These are phyloP conservation scores for Drosophila mauritiana DNA, from an alignment of 1,140 invertebrate genomes.

Conservation along the genomic window DNA sequence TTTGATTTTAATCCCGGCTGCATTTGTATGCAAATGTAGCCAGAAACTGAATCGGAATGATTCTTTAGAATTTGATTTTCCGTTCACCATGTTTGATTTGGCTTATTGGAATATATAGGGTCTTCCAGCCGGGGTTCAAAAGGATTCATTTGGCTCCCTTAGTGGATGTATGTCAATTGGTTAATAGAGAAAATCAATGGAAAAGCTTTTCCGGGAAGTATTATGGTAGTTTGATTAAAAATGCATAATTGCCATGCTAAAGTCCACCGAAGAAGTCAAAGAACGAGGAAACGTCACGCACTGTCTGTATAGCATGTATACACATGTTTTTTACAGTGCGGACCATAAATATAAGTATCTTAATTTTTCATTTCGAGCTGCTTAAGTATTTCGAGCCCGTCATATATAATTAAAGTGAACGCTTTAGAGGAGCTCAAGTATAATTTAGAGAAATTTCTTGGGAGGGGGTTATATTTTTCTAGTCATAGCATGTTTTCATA, in stretches of 20 bases:
- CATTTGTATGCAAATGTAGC: conserved; percentile 58
- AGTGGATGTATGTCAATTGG: conserved; percentile 58
- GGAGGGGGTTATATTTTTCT: too few species aligned
- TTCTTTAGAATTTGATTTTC: conserved; percentile 50
- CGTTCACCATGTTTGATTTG: conserved; percentile 37
- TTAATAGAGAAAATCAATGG: conserved; percentile 64
- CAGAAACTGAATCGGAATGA: conserved; percentile 31
- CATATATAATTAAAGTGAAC: conserved; percentile 10
- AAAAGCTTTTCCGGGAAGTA: conserved; percentile 62
- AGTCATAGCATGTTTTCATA: too few species aligned
- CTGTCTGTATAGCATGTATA: conserved; percentile 57
- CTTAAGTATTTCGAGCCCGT: too few species aligned
- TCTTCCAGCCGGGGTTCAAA: conserved; percentile 8
- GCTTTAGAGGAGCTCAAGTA: too few species aligned
- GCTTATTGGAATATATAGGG: conserved; percentile 49
- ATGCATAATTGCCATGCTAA: conserved; percentile 67
- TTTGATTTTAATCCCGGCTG: conserved; percentile 45
- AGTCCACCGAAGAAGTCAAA: conserved; percentile 1
- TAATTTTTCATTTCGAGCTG: not conserved
- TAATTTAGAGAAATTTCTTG: too few species aligned
- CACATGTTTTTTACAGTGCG: not conserved
- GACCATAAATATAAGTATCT: not conserved
- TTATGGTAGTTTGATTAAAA: conserved; percentile 57
- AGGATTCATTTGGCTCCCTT: conserved; percentile 8
- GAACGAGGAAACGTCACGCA: conserved; percentile 43